Conservation (phyloP, 2,113 vertebrate genomes). For the Sitta europaea region DNA sequence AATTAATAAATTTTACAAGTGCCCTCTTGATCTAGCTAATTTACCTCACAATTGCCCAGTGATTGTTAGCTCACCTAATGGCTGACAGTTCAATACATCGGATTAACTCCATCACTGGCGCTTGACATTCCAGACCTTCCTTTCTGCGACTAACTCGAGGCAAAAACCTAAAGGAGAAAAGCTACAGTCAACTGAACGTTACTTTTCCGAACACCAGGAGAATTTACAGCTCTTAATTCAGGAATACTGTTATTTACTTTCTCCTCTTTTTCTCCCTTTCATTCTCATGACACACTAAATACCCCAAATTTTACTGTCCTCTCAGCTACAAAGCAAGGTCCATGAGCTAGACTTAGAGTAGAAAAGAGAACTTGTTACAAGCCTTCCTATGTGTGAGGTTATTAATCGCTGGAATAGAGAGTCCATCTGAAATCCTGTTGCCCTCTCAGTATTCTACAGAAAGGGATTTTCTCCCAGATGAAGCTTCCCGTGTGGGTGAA, state of each 20-base stretch:
- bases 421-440: background rate
- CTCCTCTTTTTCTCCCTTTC: background rate
- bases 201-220: background rate
- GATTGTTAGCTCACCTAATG: background rate
- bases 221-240: background rate
- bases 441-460: background rate
- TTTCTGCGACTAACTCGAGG: background rate
- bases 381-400: background rate
- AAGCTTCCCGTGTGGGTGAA: fast-evolving
- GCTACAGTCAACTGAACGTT: background rate
- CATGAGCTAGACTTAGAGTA: background rate
- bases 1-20: slow-evolving; percentile 11
- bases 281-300: background rate
- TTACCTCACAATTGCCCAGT: background rate
- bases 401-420: background rate
- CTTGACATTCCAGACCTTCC: background rate
- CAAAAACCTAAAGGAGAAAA: background rate
- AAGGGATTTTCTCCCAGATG: background rate
- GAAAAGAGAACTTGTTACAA: background rate
- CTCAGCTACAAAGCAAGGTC: background rate
- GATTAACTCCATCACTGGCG: background rate
- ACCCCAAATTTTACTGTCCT: background rate
- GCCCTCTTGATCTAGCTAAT: slow-evolving; percentile 23
- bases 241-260: background rate
- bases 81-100: background rate